Evolutionary conservation across 2,888 invertebrate genomes (phyloP).

Genomic region (Slavum lentiscoides): DNA sequence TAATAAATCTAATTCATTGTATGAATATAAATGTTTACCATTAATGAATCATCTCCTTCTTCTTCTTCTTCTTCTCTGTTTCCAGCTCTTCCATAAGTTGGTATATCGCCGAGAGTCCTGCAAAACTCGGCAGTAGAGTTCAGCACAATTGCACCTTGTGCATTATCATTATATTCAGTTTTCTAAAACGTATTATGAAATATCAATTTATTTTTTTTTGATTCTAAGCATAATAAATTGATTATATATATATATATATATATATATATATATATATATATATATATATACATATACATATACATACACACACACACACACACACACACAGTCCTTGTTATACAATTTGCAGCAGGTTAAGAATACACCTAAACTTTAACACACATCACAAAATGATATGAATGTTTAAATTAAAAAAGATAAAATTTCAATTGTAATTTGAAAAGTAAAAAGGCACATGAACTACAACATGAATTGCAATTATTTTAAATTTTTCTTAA

Average conservation of each 20-base stretch:
- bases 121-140: slow-evolving; percentile 97
- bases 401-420: background rate
- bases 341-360: too few species aligned
- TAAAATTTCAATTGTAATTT: too few species aligned
- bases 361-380: background rate
- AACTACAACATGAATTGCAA: background rate
- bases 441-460: background rate
- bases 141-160: slow-evolving; percentile 70
- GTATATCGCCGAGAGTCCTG: slow-evolving; percentile 91
- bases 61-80: slow-evolving; percentile 82
- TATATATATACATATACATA: too few species aligned
- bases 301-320: too few species aligned
- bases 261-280: too few species aligned
- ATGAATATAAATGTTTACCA: slow-evolving; percentile 57
- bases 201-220: too few species aligned
- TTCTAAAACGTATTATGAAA: slow-evolving; percentile 23
- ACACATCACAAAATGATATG: background rate
- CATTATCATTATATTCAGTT: slow-evolving; percentile 34
- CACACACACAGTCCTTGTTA: too few species aligned
- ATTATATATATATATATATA: too few species aligned
- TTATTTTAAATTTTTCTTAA: too few species aligned
- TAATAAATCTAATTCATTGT: background rate
- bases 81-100: slow-evolving; percentile 89
- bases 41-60: slow-evolving; percentile 70
- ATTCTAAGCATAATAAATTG: too few species aligned